Percentiles rank a stretch among this genome's conserved stretches.
phyloP scores from a whole-genome alignment of 2,888 invertebrate genomes.

The Selenia dentaria region DNA sequence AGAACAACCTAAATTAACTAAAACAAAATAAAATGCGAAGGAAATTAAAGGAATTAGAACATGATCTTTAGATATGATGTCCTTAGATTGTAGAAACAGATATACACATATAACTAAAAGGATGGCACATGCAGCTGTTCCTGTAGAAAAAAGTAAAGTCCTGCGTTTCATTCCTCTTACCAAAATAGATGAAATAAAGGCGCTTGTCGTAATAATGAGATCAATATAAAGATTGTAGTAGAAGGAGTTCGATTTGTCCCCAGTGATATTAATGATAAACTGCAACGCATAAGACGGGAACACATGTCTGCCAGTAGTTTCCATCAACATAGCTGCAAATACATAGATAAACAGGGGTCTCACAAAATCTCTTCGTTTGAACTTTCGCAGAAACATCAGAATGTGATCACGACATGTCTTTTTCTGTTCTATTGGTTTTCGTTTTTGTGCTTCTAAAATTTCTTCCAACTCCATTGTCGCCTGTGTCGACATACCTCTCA shows the following conservation, averaged over 20 bases:
- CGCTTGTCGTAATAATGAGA: conserved; percentile 36
- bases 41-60: neutral
- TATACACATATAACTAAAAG: conserved; percentile 35
- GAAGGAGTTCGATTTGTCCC: conserved; percentile 29
- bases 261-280: conserved; percentile 42
- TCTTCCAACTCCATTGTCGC: too few species aligned
- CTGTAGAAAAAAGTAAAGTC: conserved; percentile 46
- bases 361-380: conserved; percentile 26
- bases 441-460: too few species aligned
- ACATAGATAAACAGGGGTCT: conserved; percentile 39
- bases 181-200: conserved; percentile 30
- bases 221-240: conserved; percentile 46
- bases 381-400: too few species aligned
- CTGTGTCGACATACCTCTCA: too few species aligned
- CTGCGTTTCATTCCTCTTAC: conserved; percentile 38
- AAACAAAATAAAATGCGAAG: conserved; percentile 28
- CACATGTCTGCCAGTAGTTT: conserved; percentile 43
- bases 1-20: conserved; percentile 62
- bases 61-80: conserved; percentile 1
- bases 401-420: too few species aligned
- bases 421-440: too few species aligned
- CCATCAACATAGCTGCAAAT: conserved; percentile 37
- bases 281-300: conserved; percentile 48
- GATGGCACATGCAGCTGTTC: conserved; percentile 33
- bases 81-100: conserved; percentile 24